phyloP scores from a whole-genome alignment of 1,140 invertebrate genomes.

The Lordiphosa mommai region DNA sequence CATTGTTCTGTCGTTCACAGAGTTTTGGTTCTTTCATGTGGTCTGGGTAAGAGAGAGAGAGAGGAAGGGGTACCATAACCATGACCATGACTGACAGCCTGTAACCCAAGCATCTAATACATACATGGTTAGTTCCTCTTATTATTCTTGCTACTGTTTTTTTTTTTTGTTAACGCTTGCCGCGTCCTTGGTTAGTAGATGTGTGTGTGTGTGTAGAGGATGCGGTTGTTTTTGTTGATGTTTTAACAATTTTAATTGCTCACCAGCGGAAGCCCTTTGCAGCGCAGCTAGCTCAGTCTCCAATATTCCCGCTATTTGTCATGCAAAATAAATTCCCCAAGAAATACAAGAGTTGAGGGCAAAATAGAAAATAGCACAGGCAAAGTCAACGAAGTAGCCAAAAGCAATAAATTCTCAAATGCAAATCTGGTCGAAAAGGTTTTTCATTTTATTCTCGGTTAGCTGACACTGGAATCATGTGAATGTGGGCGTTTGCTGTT shows the following conservation, averaged over 20 bases:
- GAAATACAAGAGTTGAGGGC: slow-evolving; percentile 26
- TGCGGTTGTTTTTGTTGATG: slow-evolving; percentile 32
- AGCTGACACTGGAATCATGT: slow-evolving; percentile 3
- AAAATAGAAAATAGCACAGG: slow-evolving; percentile 37
- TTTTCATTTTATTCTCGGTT: slow-evolving; percentile 16
- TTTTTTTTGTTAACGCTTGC: slow-evolving; percentile 26
- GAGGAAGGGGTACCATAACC: slow-evolving; percentile 34
- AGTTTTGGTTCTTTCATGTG: neutral
- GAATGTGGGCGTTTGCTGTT: slow-evolving; percentile 29
- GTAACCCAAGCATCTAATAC: slow-evolving; percentile 43
- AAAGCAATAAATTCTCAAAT: slow-evolving; percentile 62
- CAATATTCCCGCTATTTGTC: slow-evolving; percentile 3
- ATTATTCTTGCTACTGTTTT: slow-evolving; percentile 30
- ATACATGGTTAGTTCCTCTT: slow-evolving; percentile 7
- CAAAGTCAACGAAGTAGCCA: slow-evolving; percentile 28
- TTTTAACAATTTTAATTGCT: slow-evolving; percentile 63
- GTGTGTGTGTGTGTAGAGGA: slow-evolving; percentile 7
- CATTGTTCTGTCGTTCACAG: slow-evolving; percentile 22
- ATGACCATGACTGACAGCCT: slow-evolving; percentile 59
- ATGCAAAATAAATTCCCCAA: slow-evolving; percentile 39
- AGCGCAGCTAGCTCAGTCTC: slow-evolving; percentile 5
- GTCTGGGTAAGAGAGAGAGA: neutral
- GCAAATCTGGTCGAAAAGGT: slow-evolving; percentile 41
- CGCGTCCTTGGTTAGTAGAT: slow-evolving; percentile 33
- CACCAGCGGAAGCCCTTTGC: slow-evolving; percentile 33